These are phyloP conservation scores for Larimichthys crocea DNA, from an alignment of 2,113 vertebrate species.

Conservation along the genomic window DNA sequence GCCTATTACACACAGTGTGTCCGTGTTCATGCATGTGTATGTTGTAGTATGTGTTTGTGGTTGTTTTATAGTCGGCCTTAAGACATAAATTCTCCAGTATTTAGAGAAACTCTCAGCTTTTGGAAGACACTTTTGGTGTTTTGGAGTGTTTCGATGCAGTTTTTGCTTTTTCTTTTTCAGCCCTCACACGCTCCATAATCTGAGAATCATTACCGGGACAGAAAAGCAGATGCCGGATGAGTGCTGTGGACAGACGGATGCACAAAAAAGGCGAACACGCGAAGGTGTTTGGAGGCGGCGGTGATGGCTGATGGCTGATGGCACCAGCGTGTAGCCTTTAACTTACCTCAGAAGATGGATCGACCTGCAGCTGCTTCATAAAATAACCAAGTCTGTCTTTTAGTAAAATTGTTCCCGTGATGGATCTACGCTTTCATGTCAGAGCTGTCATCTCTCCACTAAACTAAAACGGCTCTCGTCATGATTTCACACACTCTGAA, in stretches of 20 bases:
- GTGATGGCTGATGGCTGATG: conserved; percentile 21
- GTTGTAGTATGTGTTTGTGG: conserved; percentile 1
- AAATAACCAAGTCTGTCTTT: conserved; percentile 74
- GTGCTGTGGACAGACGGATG: not conserved
- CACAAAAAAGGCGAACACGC: not conserved
- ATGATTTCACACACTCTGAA: conserved; percentile 38
- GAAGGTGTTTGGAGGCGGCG: conserved; percentile 8
- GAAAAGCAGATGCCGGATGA: conserved; percentile 33
- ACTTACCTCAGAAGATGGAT: conserved; percentile 83
- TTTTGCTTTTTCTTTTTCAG: conserved; percentile 28
- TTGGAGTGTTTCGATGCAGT: conserved; percentile 24
- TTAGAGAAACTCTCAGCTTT: not conserved
- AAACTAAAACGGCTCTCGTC: conserved; percentile 54
- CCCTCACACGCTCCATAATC: conserved; percentile 10
- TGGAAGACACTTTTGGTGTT: conserved; percentile 10
- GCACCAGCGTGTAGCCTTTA: conserved; percentile 46
- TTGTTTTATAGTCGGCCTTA: conserved; percentile 11
- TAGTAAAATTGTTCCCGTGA: conserved; percentile 80
- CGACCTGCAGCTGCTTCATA: conserved; percentile 59
- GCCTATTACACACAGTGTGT: conserved; percentile 9
- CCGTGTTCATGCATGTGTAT: not conserved
- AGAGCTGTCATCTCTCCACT: conserved; percentile 73
- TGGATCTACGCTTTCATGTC: conserved; percentile 75
- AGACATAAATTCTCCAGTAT: conserved; percentile 14
- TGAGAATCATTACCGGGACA: conserved; percentile 12